Evolutionary conservation across 2,888 invertebrate genomes (phyloP).

Genomic region (Tridacna crocea): DNA sequence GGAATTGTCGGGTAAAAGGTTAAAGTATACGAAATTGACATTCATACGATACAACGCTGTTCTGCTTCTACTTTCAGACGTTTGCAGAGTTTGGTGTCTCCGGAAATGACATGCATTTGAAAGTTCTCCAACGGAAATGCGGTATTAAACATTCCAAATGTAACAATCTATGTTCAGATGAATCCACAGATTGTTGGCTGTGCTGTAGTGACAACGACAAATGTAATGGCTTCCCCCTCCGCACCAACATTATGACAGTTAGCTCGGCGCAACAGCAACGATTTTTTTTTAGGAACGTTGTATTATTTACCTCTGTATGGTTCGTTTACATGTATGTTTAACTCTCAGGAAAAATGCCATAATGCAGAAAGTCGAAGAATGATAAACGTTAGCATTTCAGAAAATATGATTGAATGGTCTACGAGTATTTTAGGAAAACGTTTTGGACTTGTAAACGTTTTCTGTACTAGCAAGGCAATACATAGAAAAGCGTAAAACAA

Average conservation of each 20-base stretch:
- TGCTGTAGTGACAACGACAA: constrained; percentile 54
- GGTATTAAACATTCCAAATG: constrained; percentile 45
- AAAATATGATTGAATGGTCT: too few species aligned
- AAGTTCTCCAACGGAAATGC: constrained; percentile 41
- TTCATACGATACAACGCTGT: too few species aligned
- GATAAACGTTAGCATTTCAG: background rate
- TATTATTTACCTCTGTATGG: background rate
- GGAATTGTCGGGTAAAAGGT: too few species aligned
- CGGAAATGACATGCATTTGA: constrained; percentile 21
- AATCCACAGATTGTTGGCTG: constrained; percentile 40
- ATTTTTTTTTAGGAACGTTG: background rate
- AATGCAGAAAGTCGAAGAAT: background rate
- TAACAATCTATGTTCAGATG: constrained; percentile 53
- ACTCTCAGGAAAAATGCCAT: background rate
- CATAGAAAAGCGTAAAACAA: too few species aligned
- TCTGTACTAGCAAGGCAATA: too few species aligned
- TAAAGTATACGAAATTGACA: too few species aligned
- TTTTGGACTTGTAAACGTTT: too few species aligned
- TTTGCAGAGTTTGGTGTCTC: constrained; percentile 25
- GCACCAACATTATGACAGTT: constrained; percentile 43
- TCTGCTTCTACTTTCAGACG: constrained; percentile 38
- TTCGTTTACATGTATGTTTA: background rate
- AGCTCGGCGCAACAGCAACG: constrained; percentile 28
- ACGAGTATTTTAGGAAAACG: too few species aligned
- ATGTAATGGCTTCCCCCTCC: constrained; percentile 51